Conservation (phyloP, 1,140 invertebrate genomes). For the Oryctes rhinoceros region DNA sequence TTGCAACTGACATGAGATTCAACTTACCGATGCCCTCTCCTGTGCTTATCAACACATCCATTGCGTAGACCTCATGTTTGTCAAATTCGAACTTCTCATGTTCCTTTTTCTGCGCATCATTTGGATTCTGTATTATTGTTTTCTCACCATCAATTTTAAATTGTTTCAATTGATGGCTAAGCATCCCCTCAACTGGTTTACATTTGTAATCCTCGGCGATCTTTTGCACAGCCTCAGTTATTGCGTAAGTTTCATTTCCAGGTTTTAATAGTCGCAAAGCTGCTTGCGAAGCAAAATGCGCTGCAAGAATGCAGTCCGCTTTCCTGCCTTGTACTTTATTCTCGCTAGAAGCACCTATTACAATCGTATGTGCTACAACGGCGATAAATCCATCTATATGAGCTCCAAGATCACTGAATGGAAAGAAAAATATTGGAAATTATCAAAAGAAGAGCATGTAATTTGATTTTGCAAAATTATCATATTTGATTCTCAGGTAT, state of each 20-base stretch:
- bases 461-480: neutral
- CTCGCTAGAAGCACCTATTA: constrained; percentile 80
- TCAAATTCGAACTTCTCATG: constrained; percentile 98
- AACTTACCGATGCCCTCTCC: constrained; percentile 80
- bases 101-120: constrained; percentile 96
- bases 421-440: constrained; percentile 26
- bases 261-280: constrained; percentile 92
- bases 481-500: neutral
- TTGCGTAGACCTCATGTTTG: constrained; percentile 97
- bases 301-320: constrained; percentile 95
- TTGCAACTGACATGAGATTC: neutral
- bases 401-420: constrained; percentile 91
- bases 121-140: constrained; percentile 98
- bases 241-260: constrained; percentile 81
- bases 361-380: constrained; percentile 95
- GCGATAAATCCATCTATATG: constrained; percentile 99
- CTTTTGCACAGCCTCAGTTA: constrained; percentile 94
- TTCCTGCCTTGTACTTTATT: constrained; percentile 83
- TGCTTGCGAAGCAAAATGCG: constrained; percentile 93
- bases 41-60: constrained; percentile 96
- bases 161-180: constrained; percentile 97
- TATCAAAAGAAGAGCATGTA: no score
- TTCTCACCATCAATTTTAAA: constrained; percentile 98
- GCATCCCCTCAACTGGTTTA: constrained; percentile 98
- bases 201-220: constrained; percentile 92